Evolutionary conservation across 1,140 invertebrate species (phyloP).

Genomic region (Rhagoletis pomonella): DNA sequence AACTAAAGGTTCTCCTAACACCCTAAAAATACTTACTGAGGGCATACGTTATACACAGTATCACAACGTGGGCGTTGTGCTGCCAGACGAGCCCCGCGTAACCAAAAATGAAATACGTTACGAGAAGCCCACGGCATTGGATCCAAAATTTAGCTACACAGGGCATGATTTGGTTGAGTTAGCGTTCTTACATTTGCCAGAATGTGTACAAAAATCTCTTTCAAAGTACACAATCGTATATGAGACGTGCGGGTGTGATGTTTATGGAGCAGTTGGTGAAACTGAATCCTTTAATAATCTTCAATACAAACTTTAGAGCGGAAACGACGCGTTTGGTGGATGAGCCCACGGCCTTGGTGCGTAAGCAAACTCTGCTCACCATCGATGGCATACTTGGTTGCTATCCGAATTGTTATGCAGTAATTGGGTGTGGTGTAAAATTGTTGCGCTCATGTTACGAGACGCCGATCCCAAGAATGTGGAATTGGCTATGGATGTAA

Average conservation of each 20-base stretch:
- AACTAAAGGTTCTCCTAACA: slow-evolving; percentile 66
- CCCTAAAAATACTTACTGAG: slow-evolving; percentile 66
- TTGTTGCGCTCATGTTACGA: slow-evolving; percentile 65
- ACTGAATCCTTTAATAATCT: slow-evolving; percentile 68
- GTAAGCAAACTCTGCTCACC: slow-evolving; percentile 63
- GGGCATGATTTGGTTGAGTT: slow-evolving; percentile 64
- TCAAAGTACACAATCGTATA: slow-evolving; percentile 62
- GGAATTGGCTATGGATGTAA: slow-evolving; percentile 65
- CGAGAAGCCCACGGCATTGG: slow-evolving; percentile 60
- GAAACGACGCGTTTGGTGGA: slow-evolving; percentile 60
- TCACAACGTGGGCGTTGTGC: slow-evolving; percentile 59
- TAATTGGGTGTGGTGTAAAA: slow-evolving; percentile 69
- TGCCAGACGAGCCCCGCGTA: slow-evolving; percentile 56
- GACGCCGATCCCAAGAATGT: slow-evolving; percentile 67
- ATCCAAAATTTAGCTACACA: slow-evolving; percentile 66
- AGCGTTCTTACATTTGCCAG: slow-evolving; percentile 62
- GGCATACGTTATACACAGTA: slow-evolving; percentile 65
- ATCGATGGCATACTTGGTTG: slow-evolving; percentile 64
- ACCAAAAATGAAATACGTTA: slow-evolving; percentile 62
- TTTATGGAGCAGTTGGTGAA: slow-evolving; percentile 66
- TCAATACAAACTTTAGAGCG: slow-evolving; percentile 68
- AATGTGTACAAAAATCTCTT: slow-evolving; percentile 66
- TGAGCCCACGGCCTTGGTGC: slow-evolving; percentile 65
- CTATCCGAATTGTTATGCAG: slow-evolving; percentile 65
- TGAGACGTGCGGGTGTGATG: slow-evolving; percentile 64